Conservation (phyloP, 2,113 vertebrate species). For the Porphyrio hochstetteri region DNA sequence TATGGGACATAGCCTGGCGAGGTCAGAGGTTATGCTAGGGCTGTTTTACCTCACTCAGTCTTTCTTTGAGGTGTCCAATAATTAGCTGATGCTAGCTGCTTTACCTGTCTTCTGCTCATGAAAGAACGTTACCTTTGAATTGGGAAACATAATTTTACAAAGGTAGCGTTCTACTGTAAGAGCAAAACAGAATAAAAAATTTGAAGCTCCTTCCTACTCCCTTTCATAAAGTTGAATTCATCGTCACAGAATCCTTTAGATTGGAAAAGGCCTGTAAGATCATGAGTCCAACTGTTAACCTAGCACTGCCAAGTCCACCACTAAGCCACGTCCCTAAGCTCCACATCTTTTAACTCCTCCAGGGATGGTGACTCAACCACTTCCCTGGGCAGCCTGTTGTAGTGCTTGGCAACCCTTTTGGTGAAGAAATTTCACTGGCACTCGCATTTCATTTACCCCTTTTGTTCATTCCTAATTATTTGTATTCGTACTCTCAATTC, state of each 20-base stretch:
- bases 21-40: not conserved
- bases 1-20: not conserved
- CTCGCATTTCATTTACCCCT: not conserved
- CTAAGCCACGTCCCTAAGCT: too few species aligned
- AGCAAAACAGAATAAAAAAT: not conserved
- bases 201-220: not conserved
- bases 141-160: not conserved
- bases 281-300: too few species aligned
- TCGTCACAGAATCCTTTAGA: too few species aligned
- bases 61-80: not conserved
- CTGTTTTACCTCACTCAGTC: not conserved
- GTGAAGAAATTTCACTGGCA: not conserved
- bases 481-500: not conserved
- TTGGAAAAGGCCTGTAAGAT: too few species aligned
- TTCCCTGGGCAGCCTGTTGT: too few species aligned
- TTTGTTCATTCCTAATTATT: not conserved
- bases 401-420: too few species aligned
- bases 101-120: not conserved
- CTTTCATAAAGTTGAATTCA: not conserved
- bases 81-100: not conserved
- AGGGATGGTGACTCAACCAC: too few species aligned
- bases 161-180: not conserved
- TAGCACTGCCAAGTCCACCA: too few species aligned
- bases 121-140: not conserved
- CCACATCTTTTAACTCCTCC: too few species aligned